A percentile compares a stretch with the other conserved stretches of the same genome.
Conservation (phyloP, 2,888 invertebrate genomes). For the Erannis defoliaria region DNA sequence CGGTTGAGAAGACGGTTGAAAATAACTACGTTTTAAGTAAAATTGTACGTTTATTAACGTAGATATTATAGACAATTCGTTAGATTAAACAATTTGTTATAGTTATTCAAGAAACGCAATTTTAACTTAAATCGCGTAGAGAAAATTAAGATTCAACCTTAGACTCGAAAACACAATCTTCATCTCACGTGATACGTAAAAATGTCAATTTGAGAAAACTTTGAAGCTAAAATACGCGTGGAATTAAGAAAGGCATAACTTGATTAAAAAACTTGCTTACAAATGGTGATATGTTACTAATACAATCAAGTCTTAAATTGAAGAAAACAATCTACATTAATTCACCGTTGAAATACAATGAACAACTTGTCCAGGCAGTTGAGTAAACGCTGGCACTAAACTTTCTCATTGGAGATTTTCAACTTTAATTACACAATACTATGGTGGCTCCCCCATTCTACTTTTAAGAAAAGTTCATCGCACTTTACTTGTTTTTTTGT, state of each 20-base stretch:
- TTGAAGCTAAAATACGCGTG: slow-evolving; percentile 14
- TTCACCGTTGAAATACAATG: not conserved
- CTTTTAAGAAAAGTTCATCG: too few relatives aligned
- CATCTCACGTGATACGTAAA: slow-evolving; percentile 16
- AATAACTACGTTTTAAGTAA: too few relatives aligned
- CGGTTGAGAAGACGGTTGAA: too few relatives aligned
- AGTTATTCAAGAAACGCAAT: slow-evolving; percentile 1
- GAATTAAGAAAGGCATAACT: slow-evolving; percentile 20
- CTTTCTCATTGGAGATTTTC: too few relatives aligned
- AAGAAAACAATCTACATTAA: not conserved
- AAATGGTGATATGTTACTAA: slow-evolving; percentile 4
- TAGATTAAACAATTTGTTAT: not conserved
- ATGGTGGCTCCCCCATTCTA: too few relatives aligned
- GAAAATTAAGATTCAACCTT: slow-evolving; percentile 12
- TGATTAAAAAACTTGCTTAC: slow-evolving; percentile 26
- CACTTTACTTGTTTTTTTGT: too few relatives aligned
- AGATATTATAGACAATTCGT: too few relatives aligned
- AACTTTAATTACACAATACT: too few relatives aligned
- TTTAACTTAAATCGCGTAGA: slow-evolving; percentile 6
- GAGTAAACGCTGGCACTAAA: not conserved
- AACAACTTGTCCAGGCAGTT: not conserved
- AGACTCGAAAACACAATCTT: slow-evolving; percentile 18
- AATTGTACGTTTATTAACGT: too few relatives aligned
- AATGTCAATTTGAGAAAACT: slow-evolving; percentile 22
- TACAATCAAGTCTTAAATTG: slow-evolving; percentile 5